These are phyloP conservation scores for Microplitis manilae DNA, from an alignment of 2,888 invertebrate genomes.

Conservation along the genomic window DNA sequence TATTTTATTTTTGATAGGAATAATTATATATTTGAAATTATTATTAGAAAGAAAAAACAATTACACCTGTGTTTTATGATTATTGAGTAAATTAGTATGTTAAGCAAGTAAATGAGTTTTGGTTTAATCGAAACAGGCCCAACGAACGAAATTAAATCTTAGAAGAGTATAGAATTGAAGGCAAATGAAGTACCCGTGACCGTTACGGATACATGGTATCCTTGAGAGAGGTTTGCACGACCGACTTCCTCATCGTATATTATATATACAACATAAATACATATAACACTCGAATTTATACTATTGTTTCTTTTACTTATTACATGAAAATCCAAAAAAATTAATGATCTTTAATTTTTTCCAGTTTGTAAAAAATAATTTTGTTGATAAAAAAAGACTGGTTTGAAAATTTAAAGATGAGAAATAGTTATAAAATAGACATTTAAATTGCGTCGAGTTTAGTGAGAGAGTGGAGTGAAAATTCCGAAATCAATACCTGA, in stretches of 20 bases:
- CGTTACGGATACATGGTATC: constrained; percentile 37
- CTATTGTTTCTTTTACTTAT: not conserved
- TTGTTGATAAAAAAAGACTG: constrained; percentile 20
- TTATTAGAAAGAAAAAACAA: too few species aligned
- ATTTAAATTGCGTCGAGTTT: not conserved
- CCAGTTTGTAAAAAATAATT: not conserved
- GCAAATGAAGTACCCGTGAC: constrained; percentile 33
- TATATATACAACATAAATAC: constrained; percentile 7
- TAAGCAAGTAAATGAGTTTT: not conserved
- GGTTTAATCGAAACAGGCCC: not conserved
- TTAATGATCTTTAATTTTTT: too few species aligned
- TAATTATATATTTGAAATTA: too few species aligned
- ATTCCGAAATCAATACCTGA: constrained; percentile 50
- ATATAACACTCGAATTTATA: not conserved
- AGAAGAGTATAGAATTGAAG: constrained; percentile 7
- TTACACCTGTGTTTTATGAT: not conserved
- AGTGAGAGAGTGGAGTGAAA: constrained; percentile 37
- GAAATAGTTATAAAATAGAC: constrained; percentile 39
- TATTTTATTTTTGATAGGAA: too few species aligned
- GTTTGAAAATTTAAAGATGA: constrained; percentile 23
- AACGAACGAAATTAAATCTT: constrained; percentile 7
- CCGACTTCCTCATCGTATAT: constrained; percentile 27
- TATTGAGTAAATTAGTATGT: not conserved
- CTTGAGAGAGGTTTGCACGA: constrained; percentile 19
- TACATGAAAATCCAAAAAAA: too few species aligned